Evolutionary conservation across 1,140 invertebrate species (phyloP).

Genomic region (Orussus abietinus): DNA sequence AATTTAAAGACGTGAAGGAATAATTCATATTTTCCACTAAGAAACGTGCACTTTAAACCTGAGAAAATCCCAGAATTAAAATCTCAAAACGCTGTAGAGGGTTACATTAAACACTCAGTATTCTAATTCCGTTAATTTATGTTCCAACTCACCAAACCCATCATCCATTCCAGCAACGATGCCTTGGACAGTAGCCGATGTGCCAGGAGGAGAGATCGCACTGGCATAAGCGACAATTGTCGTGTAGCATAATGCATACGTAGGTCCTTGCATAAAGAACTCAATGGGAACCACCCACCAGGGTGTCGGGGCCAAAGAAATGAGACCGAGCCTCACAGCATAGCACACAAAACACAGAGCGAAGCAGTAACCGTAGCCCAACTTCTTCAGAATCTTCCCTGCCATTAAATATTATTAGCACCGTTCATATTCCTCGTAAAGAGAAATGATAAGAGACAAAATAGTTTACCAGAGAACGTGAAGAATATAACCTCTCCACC

Average conservation of each 20-base stretch:
- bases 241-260: slow-evolving; percentile 74
- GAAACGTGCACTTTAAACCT: no score
- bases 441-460: no score
- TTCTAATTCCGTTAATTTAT: no score
- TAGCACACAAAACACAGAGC: slow-evolving; percentile 70
- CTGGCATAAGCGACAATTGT: slow-evolving; percentile 76
- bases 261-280: slow-evolving; percentile 71
- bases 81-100: no score
- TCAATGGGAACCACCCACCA: slow-evolving; percentile 73
- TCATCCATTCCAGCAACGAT: slow-evolving; percentile 80
- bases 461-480: slow-evolving; percentile 43
- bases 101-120: no score
- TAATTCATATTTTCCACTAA: no score
- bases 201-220: slow-evolving; percentile 67
- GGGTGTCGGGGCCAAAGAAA: slow-evolving; percentile 67
- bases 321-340: slow-evolving; percentile 61
- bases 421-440: no score
- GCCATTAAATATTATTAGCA: slow-evolving; percentile 6
- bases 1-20: slow-evolving; percentile 3
- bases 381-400: slow-evolving; percentile 63
- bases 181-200: slow-evolving; percentile 78
- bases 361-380: slow-evolving; percentile 69
- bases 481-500: slow-evolving; percentile 74
- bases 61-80: no score
- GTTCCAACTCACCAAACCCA: slow-evolving; percentile 68